These are phyloP conservation scores for Pimpla rufipes DNA, from an alignment of 2,888 invertebrate species.

Conservation along the genomic window DNA sequence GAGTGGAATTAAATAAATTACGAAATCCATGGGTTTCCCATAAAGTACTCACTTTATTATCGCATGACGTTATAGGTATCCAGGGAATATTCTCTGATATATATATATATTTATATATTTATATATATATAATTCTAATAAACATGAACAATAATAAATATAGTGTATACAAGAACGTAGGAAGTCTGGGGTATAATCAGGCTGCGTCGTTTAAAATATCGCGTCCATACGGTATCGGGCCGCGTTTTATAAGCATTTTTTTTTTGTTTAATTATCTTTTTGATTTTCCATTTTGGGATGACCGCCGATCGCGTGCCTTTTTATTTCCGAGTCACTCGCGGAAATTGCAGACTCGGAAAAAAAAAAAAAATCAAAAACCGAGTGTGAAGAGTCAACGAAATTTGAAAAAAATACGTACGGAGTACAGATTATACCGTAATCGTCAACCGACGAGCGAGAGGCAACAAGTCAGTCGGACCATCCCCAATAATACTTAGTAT, in stretches of 20 bases:
- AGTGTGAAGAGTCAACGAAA: constrained; percentile 4
- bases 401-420: constrained; percentile 5
- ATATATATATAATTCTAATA: constrained; percentile 83
- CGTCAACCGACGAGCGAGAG: constrained; percentile 24
- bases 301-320: constrained; percentile 19
- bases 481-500: constrained; percentile 56
- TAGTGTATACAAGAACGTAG: constrained; percentile 84
- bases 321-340: too few species aligned
- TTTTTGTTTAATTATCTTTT: constrained; percentile 36
- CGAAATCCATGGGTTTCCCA: constrained; percentile 68
- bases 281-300: constrained; percentile 63
- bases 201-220: constrained; percentile 83
- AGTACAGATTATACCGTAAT: constrained; percentile 12
- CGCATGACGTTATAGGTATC: constrained; percentile 82
- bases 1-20: constrained; percentile 41
- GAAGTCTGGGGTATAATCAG: constrained; percentile 83
- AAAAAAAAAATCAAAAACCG: constrained; percentile 7
- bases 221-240: constrained; percentile 82
- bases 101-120: constrained; percentile 78
- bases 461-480: constrained; percentile 32
- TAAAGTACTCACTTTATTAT: constrained; percentile 82
- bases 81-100: constrained; percentile 84
- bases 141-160: constrained; percentile 85
- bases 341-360: constrained; percentile 11
- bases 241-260: constrained; percentile 64